Evolutionary conservation across 2,888 invertebrate species (phyloP).

Genomic region (Yponomeuta malinellus): DNA sequence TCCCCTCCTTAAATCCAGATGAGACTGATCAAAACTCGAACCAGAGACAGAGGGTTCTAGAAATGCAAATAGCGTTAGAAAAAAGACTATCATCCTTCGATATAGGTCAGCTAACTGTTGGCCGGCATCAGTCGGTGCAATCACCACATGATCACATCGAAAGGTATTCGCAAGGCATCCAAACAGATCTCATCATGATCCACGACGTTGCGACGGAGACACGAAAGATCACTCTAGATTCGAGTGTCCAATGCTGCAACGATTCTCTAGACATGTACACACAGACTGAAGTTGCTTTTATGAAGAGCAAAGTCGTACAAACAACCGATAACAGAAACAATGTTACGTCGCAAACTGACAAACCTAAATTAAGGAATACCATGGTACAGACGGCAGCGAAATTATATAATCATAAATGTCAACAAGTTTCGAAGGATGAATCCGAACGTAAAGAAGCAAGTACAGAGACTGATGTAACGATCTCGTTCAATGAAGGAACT

Average conservation of each 20-base stretch:
- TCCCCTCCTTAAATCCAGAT: slow-evolving; percentile 33
- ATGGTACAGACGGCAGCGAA: slow-evolving; percentile 45
- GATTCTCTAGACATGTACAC: slow-evolving; percentile 54
- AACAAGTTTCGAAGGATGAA: slow-evolving; percentile 31
- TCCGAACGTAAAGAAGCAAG: slow-evolving; percentile 35
- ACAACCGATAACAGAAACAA: slow-evolving; percentile 39
- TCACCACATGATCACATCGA: slow-evolving; percentile 52
- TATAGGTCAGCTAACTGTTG: slow-evolving; percentile 49
- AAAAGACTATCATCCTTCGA: slow-evolving; percentile 56
- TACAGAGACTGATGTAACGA: slow-evolving; percentile 37
- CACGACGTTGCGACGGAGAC: slow-evolving; percentile 60
- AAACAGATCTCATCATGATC: slow-evolving; percentile 57
- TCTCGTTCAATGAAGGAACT: slow-evolving; percentile 31
- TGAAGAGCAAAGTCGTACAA: slow-evolving; percentile 57
- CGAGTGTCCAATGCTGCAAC: slow-evolving; percentile 49
- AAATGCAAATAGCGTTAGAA: slow-evolving; percentile 64
- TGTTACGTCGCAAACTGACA: slow-evolving; percentile 52
- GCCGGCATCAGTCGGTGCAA: slow-evolving; percentile 55
- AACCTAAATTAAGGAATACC: slow-evolving; percentile 43
- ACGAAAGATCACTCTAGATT: slow-evolving; percentile 55
- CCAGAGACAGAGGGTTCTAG: slow-evolving; percentile 47
- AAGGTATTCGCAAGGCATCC: slow-evolving; percentile 58
- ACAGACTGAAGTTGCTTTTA: slow-evolving; percentile 53
- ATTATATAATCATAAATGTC: slow-evolving; percentile 40
- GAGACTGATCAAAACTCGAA: slow-evolving; percentile 46